phyloP scores from a whole-genome alignment of 1,140 invertebrate species.

The Drosophila neocordata region DNA sequence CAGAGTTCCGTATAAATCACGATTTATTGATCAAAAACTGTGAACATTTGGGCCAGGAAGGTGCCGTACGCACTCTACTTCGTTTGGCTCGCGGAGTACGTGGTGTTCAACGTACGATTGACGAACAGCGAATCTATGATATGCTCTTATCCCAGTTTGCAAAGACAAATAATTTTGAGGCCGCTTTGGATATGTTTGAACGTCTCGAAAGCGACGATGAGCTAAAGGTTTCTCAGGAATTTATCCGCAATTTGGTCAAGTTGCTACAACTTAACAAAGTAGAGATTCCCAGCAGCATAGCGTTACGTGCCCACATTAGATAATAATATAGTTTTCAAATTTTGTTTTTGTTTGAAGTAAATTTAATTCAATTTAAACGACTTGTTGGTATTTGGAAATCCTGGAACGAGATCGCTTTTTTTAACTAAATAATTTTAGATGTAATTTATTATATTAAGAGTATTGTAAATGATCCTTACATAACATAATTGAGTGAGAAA shows the following conservation, averaged over 20 bases:
- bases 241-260: constrained; percentile 71
- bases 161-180: constrained; percentile 80
- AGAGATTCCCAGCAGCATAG: constrained; percentile 72
- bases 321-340: constrained; percentile 32
- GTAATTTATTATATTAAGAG: too few species aligned
- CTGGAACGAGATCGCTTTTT: too few species aligned
- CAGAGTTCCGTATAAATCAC: constrained; percentile 74
- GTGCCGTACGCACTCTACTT: constrained; percentile 66
- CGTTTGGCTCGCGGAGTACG: constrained; percentile 75
- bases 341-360: background rate
- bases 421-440: too few species aligned
- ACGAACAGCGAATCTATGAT: constrained; percentile 81
- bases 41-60: constrained; percentile 74
- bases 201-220: constrained; percentile 79
- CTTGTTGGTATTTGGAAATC: too few species aligned
- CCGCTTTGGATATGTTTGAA: constrained; percentile 78
- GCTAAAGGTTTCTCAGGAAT: constrained; percentile 75
- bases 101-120: constrained; percentile 57
- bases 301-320: constrained; percentile 71
- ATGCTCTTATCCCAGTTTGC: constrained; percentile 82
- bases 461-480: too few species aligned
- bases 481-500: too few species aligned
- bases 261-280: constrained; percentile 70
- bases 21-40: constrained; percentile 72
- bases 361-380: background rate